Evolutionary conservation across 2,888 invertebrate genomes (phyloP), one percentile per base, ranked within the genome.

Genomic region (Drosophila anceps): DNA sequence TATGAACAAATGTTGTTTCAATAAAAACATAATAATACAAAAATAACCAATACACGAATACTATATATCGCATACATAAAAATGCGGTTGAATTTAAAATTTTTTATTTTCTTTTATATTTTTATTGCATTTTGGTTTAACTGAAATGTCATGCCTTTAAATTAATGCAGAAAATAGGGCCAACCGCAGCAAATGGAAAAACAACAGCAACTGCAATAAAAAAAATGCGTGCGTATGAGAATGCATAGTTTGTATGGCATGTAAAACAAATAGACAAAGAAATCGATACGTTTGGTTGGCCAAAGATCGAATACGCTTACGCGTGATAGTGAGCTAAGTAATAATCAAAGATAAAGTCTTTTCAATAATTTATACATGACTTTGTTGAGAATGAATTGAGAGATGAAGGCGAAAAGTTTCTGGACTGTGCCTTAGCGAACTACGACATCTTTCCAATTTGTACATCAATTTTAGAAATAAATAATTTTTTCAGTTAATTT

Each of bases 91-190:
- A 73, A 84, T 75, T 83, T 73, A 75, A 66, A 71, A 73, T 63
- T 48, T 67, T 78, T 58, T 74, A 55, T 70, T 79, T 73, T 69
- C 64, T 67, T 70, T 37, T 55, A 51, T 64, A 60, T 61, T 70
- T 69, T 68, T 72, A 66, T 54, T 69, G 48, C 58, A 64, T 78
- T 69, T 69, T 50, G 69, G 70, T 35, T 82, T 76, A 76, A 79
- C 81, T 79, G 81, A 74, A 81, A 76, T 84, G 79, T 76, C 79
- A 84, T 62, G 76, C 67, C 69, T 61, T 84, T 82, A 81, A 84
- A 84, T 81, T 58, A 84, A 75, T 77, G 81, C 69, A 70, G 58
- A 73, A 82, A 84, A 79, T 72, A 50, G 60, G 79, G 77, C 72
- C 35, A 71, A 79, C 82, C 84, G 73, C 83, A 84, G 74, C 60